phyloP scores from a whole-genome alignment of 64 coral and sea anemone species.

The Cladopsammia gracilis region DNA sequence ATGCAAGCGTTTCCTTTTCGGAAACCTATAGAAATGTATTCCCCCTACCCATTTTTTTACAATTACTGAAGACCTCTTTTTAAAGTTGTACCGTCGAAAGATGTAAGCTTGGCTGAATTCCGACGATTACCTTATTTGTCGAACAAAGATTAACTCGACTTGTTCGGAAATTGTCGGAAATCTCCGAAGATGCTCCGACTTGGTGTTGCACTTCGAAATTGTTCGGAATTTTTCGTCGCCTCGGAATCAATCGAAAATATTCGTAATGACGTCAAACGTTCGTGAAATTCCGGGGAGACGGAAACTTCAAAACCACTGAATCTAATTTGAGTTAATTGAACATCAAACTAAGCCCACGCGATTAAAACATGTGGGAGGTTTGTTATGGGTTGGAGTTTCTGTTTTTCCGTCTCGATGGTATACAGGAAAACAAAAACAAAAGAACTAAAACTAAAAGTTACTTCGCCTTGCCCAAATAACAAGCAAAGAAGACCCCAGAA shows the following conservation, averaged over 20 bases:
- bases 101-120: not conserved
- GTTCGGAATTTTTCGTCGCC: not conserved
- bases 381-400: not conserved
- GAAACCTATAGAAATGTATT: not conserved
- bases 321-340: conserved; percentile 4
- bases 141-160: not conserved
- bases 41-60: not conserved
- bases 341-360: not conserved
- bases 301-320: not conserved
- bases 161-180: not conserved
- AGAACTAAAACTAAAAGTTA: not conserved
- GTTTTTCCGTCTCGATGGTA: not conserved
- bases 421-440: not conserved
- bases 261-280: not conserved
- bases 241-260: not conserved
- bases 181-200: not conserved
- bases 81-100: too few species aligned
- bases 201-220: not conserved
- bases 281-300: not conserved
- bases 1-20: not conserved
- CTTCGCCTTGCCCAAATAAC: not conserved
- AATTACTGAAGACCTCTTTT: not conserved
- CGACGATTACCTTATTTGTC: not conserved
- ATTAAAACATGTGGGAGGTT: not conserved
- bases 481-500: not conserved